Conservation (phyloP, 2,888 invertebrate genomes). For the Seladonia tumulorum region DNA sequence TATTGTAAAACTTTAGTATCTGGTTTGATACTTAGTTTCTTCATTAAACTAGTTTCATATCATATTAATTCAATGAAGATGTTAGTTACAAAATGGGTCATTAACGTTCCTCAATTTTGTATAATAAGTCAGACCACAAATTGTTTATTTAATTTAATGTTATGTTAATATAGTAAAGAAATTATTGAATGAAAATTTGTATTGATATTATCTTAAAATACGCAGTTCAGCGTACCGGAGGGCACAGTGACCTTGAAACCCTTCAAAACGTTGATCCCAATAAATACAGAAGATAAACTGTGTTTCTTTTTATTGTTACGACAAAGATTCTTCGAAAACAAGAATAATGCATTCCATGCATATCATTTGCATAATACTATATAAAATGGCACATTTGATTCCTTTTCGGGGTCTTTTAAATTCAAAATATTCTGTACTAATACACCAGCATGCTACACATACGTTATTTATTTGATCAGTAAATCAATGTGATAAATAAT, state of each 20-base stretch:
- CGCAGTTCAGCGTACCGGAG: background rate
- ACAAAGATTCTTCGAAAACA: background rate
- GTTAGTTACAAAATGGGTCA: background rate
- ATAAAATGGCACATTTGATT: background rate
- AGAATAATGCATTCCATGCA: background rate
- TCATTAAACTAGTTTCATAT: background rate
- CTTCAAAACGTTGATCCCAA: background rate
- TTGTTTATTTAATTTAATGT: background rate
- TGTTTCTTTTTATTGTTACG: background rate
- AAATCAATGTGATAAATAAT: background rate
- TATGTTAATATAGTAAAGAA: background rate
- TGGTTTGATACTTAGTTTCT: background rate
- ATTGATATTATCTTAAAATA: background rate
- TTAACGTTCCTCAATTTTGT: background rate
- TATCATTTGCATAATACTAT: background rate
- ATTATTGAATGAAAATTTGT: background rate
- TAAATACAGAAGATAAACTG: background rate
- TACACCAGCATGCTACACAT: background rate
- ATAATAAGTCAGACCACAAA: background rate
- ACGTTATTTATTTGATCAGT: background rate
- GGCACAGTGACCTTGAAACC: background rate
- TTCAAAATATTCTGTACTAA: background rate
- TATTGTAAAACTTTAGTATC: background rate
- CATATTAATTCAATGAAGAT: background rate
- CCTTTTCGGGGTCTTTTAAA: background rate